These are phyloP conservation scores for Prunella himalayana DNA, from an alignment of 2,113 vertebrate genomes.

Conservation along the genomic window DNA sequence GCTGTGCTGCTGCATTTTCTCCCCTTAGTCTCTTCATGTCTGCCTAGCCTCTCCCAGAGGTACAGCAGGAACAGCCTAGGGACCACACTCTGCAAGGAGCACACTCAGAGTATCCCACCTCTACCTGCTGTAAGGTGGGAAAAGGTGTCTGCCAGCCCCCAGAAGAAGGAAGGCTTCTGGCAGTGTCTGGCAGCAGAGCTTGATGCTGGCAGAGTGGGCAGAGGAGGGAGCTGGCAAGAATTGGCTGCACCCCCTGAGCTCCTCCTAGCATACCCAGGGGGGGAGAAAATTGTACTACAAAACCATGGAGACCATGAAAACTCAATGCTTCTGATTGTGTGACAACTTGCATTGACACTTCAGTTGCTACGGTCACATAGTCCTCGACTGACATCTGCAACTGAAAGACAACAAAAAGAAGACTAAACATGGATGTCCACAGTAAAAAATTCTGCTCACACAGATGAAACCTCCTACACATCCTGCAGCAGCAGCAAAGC, in stretches of 20 bases:
- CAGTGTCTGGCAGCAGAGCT: fast-evolving
- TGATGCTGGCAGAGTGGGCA: background rate
- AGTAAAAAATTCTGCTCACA: background rate
- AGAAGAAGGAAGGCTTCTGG: background rate
- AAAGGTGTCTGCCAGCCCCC: fast-evolving
- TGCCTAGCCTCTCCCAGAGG: background rate
- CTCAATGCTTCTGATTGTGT: background rate
- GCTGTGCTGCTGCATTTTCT: background rate
- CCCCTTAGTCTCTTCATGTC: fast-evolving
- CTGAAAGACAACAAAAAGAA: background rate
- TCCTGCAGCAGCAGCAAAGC: background rate
- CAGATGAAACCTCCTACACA: fast-evolving
- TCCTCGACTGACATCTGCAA: background rate
- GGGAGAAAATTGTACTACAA: background rate
- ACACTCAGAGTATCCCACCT: background rate
- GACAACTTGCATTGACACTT: background rate
- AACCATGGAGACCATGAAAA: background rate
- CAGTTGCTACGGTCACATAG: background rate
- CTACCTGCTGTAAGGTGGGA: background rate
- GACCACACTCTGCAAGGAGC: background rate
- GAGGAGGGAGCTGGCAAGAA: background rate
- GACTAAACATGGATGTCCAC: background rate
- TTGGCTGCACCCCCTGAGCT: background rate
- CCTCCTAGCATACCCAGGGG: background rate
- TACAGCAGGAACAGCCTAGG: fast-evolving